Percentiles rank a stretch among this genome's conserved stretches.
Conservation (phyloP, 2,113 vertebrate species). For the Cettia cetti region DNA sequence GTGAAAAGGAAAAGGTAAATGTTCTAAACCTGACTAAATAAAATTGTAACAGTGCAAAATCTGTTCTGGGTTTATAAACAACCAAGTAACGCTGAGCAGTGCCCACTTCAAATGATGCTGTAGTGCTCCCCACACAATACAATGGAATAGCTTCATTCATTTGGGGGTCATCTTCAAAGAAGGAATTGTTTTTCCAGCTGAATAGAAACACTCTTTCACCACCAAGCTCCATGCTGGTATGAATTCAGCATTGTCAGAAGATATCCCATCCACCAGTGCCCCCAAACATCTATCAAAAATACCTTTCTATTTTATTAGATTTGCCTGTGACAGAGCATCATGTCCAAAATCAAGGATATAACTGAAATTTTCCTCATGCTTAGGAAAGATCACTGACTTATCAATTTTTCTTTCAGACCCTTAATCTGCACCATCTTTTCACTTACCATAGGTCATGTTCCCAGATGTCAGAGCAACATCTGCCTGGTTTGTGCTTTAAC, state of each 20-base stretch:
- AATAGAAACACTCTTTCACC: not conserved
- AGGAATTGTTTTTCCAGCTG: slow-evolving; percentile 4
- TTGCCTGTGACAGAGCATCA: not conserved
- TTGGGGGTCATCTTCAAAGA: not conserved
- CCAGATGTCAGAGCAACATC: not conserved
- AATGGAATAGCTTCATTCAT: not conserved
- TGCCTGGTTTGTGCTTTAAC: not conserved
- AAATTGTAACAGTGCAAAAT: not conserved
- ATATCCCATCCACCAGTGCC: not conserved
- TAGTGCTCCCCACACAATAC: not conserved
- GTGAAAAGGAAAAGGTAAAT: not conserved
- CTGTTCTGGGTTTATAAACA: not conserved
- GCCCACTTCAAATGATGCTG: slow-evolving; percentile 19
- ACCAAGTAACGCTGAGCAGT: not conserved
- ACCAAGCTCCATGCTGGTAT: not conserved
- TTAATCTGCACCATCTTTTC: not conserved
- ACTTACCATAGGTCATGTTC: not conserved
- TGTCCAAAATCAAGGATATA: not conserved
- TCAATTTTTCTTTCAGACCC: not conserved
- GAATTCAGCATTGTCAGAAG: not conserved
- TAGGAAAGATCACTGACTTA: not conserved
- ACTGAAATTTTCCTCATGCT: not conserved
- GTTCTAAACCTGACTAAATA: not conserved
- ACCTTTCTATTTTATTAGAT: not conserved
- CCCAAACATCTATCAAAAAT: not conserved